phyloP scores from a whole-genome alignment of 2,797 vertebrate species.

The Mallotus villosus region DNA sequence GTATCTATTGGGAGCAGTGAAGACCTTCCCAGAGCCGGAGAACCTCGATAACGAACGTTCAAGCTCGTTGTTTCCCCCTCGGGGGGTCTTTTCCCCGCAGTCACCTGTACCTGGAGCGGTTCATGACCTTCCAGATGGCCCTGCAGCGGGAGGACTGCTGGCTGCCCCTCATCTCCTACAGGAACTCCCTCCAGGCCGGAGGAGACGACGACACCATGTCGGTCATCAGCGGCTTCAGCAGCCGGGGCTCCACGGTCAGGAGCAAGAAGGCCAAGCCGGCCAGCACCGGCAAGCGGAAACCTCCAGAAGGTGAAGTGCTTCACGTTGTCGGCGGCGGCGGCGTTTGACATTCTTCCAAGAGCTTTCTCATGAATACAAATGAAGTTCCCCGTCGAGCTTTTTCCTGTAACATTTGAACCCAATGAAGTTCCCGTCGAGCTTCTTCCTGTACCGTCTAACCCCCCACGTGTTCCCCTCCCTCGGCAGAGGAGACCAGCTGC shows the following conservation, averaged over 20 bases:
- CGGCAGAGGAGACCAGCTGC: constrained; percentile 89
- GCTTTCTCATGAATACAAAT: too few relatives aligned
- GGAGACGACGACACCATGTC: constrained; percentile 99
- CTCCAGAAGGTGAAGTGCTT: constrained; percentile 85
- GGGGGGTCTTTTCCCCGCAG: constrained; percentile 64
- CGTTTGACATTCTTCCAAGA: too few relatives aligned
- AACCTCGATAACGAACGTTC: not conserved
- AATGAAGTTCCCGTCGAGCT: too few relatives aligned
- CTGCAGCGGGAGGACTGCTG: constrained; percentile 98
- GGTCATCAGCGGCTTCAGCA: constrained; percentile 96
- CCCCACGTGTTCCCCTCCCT: not conserved
- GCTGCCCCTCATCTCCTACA: constrained; percentile 99
- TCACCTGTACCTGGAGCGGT: constrained; percentile 98
- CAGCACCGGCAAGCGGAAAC: constrained; percentile 88
- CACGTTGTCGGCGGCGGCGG: too few relatives aligned
- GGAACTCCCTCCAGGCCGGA: constrained; percentile 96
- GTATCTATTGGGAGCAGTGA: not conserved
- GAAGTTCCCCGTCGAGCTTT: too few relatives aligned
- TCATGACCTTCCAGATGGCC: constrained; percentile 99
- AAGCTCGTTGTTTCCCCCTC: not conserved
- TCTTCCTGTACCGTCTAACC: not conserved
- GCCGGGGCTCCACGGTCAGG: constrained; percentile 90
- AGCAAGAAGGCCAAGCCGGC: constrained; percentile 96
- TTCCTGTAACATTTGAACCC: too few relatives aligned
- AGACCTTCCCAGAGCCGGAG: not conserved